Evolutionary conservation across 2,888 invertebrate genomes (phyloP).

Genomic region (Drosophila seclusa): DNA sequence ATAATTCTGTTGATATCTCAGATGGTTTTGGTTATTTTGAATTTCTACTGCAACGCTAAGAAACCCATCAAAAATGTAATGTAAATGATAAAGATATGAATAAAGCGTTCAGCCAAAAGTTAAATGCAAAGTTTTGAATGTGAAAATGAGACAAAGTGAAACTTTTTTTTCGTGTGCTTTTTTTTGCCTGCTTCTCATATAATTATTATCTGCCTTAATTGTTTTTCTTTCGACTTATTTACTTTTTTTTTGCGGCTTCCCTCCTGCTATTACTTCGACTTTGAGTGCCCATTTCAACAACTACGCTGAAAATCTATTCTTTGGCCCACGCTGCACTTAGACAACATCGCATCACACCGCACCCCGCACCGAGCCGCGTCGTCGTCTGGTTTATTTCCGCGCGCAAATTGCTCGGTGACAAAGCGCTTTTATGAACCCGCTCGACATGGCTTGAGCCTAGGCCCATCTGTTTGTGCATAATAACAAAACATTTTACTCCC

Average conservation of each 20-base stretch:
- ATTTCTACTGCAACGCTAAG: background rate
- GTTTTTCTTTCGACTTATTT: constrained; percentile 76
- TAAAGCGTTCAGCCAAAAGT: constrained; percentile 58
- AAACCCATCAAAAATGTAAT: background rate
- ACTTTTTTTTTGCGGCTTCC: constrained; percentile 30
- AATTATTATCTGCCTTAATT: constrained; percentile 79
- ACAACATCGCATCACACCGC: constrained; percentile 2
- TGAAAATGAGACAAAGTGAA: constrained; percentile 73
- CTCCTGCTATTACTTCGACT: background rate
- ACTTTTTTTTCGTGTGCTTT: constrained; percentile 48
- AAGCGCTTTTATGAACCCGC: constrained; percentile 74
- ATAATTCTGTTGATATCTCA: background rate
- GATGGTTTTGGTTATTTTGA: background rate
- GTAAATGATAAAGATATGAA: constrained; percentile 42
- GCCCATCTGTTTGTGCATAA: constrained; percentile 58
- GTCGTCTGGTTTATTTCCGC: constrained; percentile 65
- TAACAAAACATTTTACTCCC: constrained; percentile 55
- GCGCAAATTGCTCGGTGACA: constrained; percentile 72
- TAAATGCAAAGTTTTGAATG: constrained; percentile 77
- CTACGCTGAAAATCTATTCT: constrained; percentile 72
- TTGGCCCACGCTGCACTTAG: constrained; percentile 19
- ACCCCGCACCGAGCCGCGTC: constrained; percentile 1
- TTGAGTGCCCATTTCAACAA: constrained; percentile 62
- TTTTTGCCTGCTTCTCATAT: constrained; percentile 58
- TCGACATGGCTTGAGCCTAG: constrained; percentile 43